Evolutionary conservation across 2,888 invertebrate species (phyloP).

Genomic region (Raillietiella orientalis): DNA sequence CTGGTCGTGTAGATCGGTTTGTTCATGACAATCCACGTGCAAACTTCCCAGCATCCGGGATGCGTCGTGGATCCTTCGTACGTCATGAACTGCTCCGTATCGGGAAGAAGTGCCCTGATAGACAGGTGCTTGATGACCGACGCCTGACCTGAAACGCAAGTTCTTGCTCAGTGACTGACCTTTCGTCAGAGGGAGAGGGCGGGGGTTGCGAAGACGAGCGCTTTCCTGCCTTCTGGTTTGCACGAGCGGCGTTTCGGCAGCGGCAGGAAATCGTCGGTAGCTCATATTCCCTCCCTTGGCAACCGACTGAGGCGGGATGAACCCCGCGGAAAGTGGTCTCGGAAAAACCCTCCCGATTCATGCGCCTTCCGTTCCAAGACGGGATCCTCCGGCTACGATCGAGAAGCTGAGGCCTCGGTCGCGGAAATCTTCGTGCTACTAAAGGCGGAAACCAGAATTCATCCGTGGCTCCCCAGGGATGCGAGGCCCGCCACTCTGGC

Average conservation of each 20-base stretch:
- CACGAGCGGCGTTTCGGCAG: not conserved
- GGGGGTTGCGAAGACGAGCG: not conserved
- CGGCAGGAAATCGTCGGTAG: not conserved
- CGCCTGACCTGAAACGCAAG: conserved; percentile 29
- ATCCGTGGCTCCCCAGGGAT: no score
- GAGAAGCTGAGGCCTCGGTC: no score
- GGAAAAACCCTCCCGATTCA: no score
- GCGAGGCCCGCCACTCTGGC: no score
- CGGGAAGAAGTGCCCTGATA: conserved; percentile 56
- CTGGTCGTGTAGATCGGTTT: conserved; percentile 92
- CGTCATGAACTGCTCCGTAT: conserved; percentile 87
- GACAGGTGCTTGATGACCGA: conserved; percentile 54
- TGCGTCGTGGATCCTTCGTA: conserved; percentile 91
- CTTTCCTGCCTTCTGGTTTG: not conserved
- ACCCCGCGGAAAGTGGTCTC: no score
- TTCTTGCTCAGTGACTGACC: not conserved
- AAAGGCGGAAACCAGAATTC: no score
- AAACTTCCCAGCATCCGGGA: conserved; percentile 91
- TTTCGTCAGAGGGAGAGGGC: not conserved
- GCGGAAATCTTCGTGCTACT: no score
- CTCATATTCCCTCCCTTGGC: no score
- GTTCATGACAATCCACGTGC: conserved; percentile 92
- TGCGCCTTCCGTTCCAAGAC: no score
- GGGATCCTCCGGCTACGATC: no score
- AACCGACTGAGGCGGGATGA: no score